phyloP scores from a whole-genome alignment of 2,888 invertebrate species.

The Drosophila macrospina region DNA sequence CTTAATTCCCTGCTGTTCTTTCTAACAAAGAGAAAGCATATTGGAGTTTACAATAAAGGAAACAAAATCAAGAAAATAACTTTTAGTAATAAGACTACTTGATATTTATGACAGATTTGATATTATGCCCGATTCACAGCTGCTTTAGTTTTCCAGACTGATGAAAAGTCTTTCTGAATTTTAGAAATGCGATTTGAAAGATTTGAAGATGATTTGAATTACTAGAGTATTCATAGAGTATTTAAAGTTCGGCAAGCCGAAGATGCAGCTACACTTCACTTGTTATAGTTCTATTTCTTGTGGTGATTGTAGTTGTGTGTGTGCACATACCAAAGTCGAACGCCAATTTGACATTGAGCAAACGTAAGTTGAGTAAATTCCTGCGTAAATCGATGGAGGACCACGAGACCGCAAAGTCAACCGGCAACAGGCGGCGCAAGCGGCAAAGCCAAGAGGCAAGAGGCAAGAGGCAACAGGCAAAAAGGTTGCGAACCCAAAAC shows the following conservation, averaged over 20 bases:
- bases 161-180: no score
- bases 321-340: slow-evolving; percentile 72
- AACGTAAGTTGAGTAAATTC: slow-evolving; percentile 74
- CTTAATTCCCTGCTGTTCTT: no score
- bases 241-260: not conserved
- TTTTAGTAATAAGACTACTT: no score
- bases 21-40: no score
- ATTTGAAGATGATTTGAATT: no score
- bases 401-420: slow-evolving; percentile 34
- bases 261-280: not conserved
- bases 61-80: no score
- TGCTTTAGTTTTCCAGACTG: no score
- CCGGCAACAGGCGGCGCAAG: slow-evolving; percentile 28
- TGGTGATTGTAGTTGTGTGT: not conserved
- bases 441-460: slow-evolving; percentile 15
- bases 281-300: not conserved
- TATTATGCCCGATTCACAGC: no score
- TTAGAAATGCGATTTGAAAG: no score
- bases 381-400: slow-evolving; percentile 62
- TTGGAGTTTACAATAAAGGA: no score
- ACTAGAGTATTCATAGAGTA: no score
- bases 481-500: slow-evolving; percentile 7
- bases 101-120: no score
- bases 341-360: slow-evolving; percentile 80
- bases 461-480: slow-evolving; percentile 8